Percentiles rank a stretch among this genome's conserved stretches.
These are phyloP conservation scores for Helarctos malayanus DNA, from an alignment of 2,797 vertebrate species.

Conservation along the genomic window DNA sequence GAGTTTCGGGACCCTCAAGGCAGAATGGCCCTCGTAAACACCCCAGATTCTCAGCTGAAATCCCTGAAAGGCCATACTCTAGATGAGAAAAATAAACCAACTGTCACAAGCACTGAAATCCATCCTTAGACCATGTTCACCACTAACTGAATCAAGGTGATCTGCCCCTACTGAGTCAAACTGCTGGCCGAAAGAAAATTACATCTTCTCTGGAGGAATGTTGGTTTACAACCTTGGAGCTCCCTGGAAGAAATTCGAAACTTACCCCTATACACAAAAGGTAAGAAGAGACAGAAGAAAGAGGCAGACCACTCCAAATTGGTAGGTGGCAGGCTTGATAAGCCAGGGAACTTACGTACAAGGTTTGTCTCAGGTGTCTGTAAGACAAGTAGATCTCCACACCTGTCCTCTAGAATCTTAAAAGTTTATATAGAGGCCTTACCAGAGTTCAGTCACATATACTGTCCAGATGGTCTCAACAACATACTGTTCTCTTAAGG, in stretches of 20 bases:
- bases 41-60: not conserved
- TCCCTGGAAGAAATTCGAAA: not conserved
- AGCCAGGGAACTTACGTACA: not conserved
- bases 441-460: not conserved
- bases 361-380: not conserved
- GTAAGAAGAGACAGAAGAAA: not conserved
- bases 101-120: not conserved
- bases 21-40: not conserved
- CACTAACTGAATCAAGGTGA: not conserved
- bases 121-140: not conserved
- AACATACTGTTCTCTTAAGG: not conserved
- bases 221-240: not conserved
- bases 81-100: not conserved
- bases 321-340: not conserved
- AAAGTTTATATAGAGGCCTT: not conserved
- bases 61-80: not conserved
- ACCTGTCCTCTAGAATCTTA: not conserved
- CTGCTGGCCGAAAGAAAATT: not conserved
- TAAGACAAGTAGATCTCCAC: not conserved
- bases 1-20: not conserved
- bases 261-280: not conserved
- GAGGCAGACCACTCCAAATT: not conserved
- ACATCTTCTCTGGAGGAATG: not conserved
- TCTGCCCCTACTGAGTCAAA: not conserved
- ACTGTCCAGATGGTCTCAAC: not conserved